phyloP scores from a whole-genome alignment of 1,140 invertebrate genomes.

The Papilio dardanus region DNA sequence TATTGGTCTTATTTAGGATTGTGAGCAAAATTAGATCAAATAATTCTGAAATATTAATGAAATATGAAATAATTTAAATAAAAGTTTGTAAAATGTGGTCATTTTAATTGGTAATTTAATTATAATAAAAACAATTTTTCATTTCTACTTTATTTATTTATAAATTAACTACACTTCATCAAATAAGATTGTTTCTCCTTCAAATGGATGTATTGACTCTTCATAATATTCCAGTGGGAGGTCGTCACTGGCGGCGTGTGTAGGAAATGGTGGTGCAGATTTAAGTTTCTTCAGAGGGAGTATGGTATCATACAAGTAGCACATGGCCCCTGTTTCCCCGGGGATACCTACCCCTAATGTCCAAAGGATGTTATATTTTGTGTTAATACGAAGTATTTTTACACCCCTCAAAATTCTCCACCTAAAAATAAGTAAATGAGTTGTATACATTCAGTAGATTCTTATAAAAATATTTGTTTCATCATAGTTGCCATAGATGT shows the following conservation, averaged over 20 bases:
- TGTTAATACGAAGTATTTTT: conserved; percentile 95
- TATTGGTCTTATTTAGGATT: background rate
- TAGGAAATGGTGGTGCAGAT: conserved; percentile 90
- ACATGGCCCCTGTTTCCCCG: conserved; percentile 90
- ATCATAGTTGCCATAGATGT: no score
- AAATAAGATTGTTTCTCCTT: conserved; percentile 86
- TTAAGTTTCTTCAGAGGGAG: conserved; percentile 84
- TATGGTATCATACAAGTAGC: conserved; percentile 92
- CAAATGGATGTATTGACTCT: conserved; percentile 88
- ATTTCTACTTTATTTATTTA: background rate
- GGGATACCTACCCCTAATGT: conserved; percentile 91
- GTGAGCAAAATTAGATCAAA: background rate
- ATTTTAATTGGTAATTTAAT: no score
- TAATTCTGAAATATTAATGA: background rate
- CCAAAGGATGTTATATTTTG: conserved; percentile 96
- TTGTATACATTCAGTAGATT: no score
- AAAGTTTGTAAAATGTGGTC: no score
- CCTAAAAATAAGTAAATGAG: conserved; percentile 62
- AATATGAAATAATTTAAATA: no score
- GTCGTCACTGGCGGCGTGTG: conserved; percentile 85
- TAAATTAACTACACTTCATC: conserved; percentile 76
- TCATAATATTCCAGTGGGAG: conserved; percentile 88
- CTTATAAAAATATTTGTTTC: no score
- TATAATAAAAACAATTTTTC: background rate
- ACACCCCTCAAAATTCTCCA: conserved; percentile 89